Evolutionary conservation across 2,888 invertebrate genomes (phyloP), one percentile per base, ranked within the genome.

Genomic region (Poecilus cupreus): DNA sequence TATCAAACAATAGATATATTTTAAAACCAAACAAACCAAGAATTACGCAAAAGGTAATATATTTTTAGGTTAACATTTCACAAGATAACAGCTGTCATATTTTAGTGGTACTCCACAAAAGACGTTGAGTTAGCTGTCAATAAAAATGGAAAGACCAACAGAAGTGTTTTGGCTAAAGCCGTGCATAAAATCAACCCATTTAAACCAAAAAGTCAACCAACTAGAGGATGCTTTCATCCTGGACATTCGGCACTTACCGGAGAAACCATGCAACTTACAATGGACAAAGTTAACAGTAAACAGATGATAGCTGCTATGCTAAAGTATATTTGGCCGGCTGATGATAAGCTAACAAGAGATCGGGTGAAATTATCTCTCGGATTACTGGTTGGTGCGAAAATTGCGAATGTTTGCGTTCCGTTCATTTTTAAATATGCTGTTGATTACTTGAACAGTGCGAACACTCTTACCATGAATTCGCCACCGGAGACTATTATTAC

Each of bases 291-390:
- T 82, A 91, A 94, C 6, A 92, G 94, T 83, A 86, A 90, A 85
- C 94, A 97, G 86, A 98, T 98, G 95, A 87, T 98, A 26, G 92
- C 92, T 84, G 95, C 95, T 74, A 98, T 99, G 97, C 88, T 96
- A 88, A 92, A 93, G 74, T 97, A 98, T 90, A 95, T 99, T 81
- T 99, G 99, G 99, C 99, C 99, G 24, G 95, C 96, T 91, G 96
- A 96, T 88, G 95, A 97, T 87, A 89, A 91, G 82, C 91, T 92
- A 84, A 94, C 96, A 83, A 91, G 93, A 85, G 91, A 92, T 83
- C 92, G 98, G 83, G 99, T 99, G 16, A 92, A 95, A 86, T 86
- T 97, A 57, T 97, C 99, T 4, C 88, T 97, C 70, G 93, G 94
- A 0, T 91, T 97, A 64, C 90, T 97, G 75, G 92, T 95, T 75